Percentiles rank a stretch among this genome's conserved stretches.
Evolutionary conservation across 2,888 invertebrate genomes (phyloP).

Genomic region (Plagodis pulveraria): DNA sequence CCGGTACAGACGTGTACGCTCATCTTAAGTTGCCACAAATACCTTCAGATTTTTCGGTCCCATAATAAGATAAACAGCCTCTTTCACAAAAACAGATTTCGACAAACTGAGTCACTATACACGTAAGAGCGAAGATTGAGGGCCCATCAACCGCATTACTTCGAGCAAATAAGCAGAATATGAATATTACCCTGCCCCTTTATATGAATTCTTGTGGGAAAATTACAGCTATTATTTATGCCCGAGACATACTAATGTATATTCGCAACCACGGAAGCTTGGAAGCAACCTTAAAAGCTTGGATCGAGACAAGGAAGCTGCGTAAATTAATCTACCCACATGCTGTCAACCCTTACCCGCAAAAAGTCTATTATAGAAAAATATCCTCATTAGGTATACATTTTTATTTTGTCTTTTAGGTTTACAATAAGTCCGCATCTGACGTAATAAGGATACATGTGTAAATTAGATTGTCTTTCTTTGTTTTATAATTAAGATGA

Average conservation of each 20-base stretch:
- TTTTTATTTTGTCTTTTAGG: too few relatives aligned
- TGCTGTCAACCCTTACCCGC: constrained; percentile 18
- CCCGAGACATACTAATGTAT: constrained; percentile 50
- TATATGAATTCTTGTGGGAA: constrained; percentile 49
- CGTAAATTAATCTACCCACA: constrained; percentile 41
- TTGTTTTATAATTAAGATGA: too few relatives aligned
- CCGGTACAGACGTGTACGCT: too few relatives aligned
- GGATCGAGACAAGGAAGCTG: constrained; percentile 17
- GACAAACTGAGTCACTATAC: constrained; percentile 18
- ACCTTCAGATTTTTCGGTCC: neutral
- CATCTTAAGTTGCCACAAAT: too few relatives aligned
- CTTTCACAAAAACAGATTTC: constrained; percentile 10
- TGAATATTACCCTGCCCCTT: constrained; percentile 38
- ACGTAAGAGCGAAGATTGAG: constrained; percentile 28
- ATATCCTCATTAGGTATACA: too few relatives aligned
- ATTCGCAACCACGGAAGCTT: constrained; percentile 40
- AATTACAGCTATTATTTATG: constrained; percentile 49
- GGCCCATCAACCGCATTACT: constrained; percentile 30
- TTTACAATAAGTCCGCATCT: too few relatives aligned
- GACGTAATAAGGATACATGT: too few relatives aligned
- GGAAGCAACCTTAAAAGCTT: constrained; percentile 41
- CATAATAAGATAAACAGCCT: constrained; percentile 1
- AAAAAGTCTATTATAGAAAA: constrained; percentile 11
- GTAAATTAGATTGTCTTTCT: too few relatives aligned
- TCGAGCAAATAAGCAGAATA: constrained; percentile 40